Conservation (phyloP, 53 echinoderm and acorn worm genomes). For the Actinopyga echinites region DNA sequence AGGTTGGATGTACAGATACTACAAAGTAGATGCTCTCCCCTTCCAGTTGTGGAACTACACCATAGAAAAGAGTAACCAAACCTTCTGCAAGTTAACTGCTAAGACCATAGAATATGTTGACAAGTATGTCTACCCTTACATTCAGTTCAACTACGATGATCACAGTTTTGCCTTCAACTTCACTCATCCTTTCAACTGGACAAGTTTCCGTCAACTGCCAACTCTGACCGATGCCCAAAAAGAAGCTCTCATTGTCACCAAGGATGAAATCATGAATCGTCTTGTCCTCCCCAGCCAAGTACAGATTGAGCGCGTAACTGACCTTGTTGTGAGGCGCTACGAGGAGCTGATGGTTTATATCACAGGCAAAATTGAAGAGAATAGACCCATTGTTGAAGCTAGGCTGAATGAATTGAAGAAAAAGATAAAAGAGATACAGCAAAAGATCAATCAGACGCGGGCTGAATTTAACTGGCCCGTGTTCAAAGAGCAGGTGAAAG, state of each 20-base stretch:
- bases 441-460: constrained; percentile 67
- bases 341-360: constrained; percentile 18
- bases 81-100: not conserved
- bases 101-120: constrained; percentile 1
- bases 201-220: constrained; percentile 84
- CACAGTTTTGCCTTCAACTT: constrained; percentile 96
- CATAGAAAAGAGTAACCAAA: not conserved
- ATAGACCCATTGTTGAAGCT: constrained; percentile 65
- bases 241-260: constrained; percentile 63
- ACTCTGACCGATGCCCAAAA: constrained; percentile 77
- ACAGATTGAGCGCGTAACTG: constrained; percentile 23
- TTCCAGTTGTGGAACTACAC: constrained; percentile 52
- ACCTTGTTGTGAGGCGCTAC: not conserved
- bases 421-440: no score
- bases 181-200: constrained; percentile 93
- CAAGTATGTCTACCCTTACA: constrained; percentile 23
- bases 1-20: constrained; percentile 94
- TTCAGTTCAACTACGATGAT: constrained; percentile 49
- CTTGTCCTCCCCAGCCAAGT: constrained; percentile 17
- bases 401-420: constrained; percentile 62
- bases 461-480: constrained; percentile 28
- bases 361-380: constrained; percentile 12
- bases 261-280: constrained; percentile 41
- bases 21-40: constrained; percentile 75
- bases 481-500: constrained; percentile 47